phyloP scores from a whole-genome alignment of 53 echinoderm and acorn worm species.

The Mesocentrotus franciscanus region DNA sequence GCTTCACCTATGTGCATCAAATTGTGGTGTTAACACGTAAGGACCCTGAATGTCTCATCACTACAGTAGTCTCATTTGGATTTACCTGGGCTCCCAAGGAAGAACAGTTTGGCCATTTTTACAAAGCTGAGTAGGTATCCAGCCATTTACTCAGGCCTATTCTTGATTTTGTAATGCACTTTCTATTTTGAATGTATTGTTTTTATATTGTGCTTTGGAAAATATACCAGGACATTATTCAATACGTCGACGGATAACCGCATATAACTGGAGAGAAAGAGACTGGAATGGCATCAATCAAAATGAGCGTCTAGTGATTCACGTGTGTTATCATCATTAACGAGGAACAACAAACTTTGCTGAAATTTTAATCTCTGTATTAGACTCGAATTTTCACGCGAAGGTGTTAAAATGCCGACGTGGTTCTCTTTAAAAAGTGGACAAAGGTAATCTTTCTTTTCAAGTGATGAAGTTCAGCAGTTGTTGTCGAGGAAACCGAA shows the following conservation, averaged over 20 bases:
- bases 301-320: not conserved
- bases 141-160: too few species aligned
- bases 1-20: too few species aligned
- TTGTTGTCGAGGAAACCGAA: not conserved
- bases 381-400: not conserved
- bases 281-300: not conserved
- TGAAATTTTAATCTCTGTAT: not conserved
- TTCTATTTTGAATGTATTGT: too few species aligned
- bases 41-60: too few species aligned
- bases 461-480: not conserved
- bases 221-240: too few species aligned
- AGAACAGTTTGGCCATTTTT: too few species aligned
- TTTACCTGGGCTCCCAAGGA: too few species aligned
- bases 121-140: too few species aligned
- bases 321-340: not conserved
- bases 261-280: not conserved
- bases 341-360: not conserved
- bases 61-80: too few species aligned
- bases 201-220: too few species aligned
- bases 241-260: not conserved
- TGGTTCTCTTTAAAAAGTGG: not conserved
- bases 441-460: not conserved
- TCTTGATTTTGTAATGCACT: too few species aligned
- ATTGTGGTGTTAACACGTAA: too few species aligned
- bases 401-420: not conserved